Conservation (phyloP, 2,113 vertebrate species). For the Pedionomus torquatus region DNA sequence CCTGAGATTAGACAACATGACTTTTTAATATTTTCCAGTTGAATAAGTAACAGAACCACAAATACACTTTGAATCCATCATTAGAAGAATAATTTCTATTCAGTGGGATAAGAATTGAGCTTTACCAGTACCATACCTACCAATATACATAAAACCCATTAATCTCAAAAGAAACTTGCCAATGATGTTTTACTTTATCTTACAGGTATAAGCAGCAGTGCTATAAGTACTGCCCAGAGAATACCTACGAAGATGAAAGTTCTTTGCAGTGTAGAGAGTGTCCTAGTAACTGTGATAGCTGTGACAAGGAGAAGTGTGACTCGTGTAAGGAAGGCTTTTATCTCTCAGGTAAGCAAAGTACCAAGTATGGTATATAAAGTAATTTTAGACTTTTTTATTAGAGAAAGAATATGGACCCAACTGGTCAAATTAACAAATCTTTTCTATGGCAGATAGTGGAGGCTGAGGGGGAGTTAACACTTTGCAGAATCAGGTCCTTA, state of each 20-base stretch:
- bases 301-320: slow-evolving; percentile 81
- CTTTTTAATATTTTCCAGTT: not conserved
- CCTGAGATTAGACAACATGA: not conserved
- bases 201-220: slow-evolving; percentile 82
- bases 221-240: slow-evolving; percentile 83
- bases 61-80: not conserved
- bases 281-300: slow-evolving; percentile 76
- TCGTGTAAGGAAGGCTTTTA: slow-evolving; percentile 84
- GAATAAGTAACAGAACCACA: not conserved
- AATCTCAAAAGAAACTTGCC: not conserved
- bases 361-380: not conserved
- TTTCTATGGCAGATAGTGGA: not conserved
- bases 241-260: slow-evolving; percentile 75
- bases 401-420: not conserved
- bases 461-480: not conserved
- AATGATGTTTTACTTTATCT: not conserved
- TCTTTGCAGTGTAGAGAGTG: slow-evolving; percentile 77
- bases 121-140: not conserved
- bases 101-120: not conserved
- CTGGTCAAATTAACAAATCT: not conserved
- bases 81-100: not conserved
- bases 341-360: slow-evolving; percentile 76
- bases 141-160: not conserved
- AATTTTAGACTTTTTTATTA: not conserved
- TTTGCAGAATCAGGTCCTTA: not conserved